A percentile compares a stretch with the other conserved stretches of the same genome.
Conservation (phyloP, 2,797 vertebrate species). For the Zenarchopterus dispar region DNA sequence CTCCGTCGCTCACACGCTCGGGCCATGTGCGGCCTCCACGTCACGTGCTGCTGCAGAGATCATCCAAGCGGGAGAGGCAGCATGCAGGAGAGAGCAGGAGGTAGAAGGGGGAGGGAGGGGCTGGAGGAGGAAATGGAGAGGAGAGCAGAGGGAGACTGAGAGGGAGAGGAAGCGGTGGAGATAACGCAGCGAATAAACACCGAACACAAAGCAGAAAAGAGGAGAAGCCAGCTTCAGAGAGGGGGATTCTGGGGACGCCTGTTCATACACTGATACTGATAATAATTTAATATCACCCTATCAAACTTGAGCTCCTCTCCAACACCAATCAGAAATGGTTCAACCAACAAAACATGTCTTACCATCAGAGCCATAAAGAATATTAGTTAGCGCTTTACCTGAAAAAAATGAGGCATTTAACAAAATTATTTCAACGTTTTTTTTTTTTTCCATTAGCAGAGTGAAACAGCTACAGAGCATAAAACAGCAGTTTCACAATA, state of each 20-base stretch:
- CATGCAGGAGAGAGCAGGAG: constrained; percentile 22
- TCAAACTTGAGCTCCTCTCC: too few relatives aligned
- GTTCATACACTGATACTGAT: too few relatives aligned
- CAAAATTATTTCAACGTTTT: too few relatives aligned
- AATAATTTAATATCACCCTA: too few relatives aligned
- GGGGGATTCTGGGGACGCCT: background rate
- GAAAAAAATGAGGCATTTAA: too few relatives aligned
- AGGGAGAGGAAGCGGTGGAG: constrained; percentile 50
- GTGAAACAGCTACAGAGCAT: background rate
- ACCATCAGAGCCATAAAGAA: too few relatives aligned
- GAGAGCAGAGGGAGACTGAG: constrained; percentile 17
- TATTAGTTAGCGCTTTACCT: too few relatives aligned
- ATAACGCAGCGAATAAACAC: constrained; percentile 59
- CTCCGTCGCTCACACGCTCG: constrained; percentile 77
- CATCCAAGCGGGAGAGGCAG: constrained; percentile 54
- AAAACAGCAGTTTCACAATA: background rate
- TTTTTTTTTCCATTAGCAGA: background rate
- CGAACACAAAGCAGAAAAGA: constrained; percentile 2
- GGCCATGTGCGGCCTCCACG: constrained; percentile 82
- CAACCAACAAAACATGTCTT: too few relatives aligned
- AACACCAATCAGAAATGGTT: too few relatives aligned
- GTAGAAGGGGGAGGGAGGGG: constrained; percentile 6
- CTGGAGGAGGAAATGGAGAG: constrained; percentile 19
- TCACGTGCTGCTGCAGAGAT: constrained; percentile 86
- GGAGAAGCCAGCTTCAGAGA: background rate